Base-by-base conservation (phyloP, 2,888 invertebrate species). In the Allophyes oxyacanthae region DNA sequence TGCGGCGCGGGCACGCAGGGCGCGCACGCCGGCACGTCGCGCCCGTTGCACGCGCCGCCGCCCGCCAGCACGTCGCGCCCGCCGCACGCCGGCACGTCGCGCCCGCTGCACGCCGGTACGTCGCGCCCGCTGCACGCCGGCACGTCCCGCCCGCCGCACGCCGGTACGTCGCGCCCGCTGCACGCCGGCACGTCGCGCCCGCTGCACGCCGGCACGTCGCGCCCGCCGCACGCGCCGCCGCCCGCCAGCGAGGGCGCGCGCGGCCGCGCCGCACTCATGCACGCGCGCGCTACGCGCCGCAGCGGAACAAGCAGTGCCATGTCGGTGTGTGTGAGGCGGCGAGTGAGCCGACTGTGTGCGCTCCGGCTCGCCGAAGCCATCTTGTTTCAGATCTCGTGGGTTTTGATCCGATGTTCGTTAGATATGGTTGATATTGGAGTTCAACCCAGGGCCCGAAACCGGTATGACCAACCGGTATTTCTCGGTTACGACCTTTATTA, bases 251-350 rank as follows among this genome's bases (percentile, higher is more conserved):
- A 11, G 34, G 26, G 30, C 9, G 36, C 33, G 33, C 42, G 33
- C 26, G 34, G 49, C 14, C 28, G 10, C 10, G 28, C 28, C 28
- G 8, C 26, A 15, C 2, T 7, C 4, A 9, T 6, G 33, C 26
- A 10, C 38, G 32, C 20, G 34, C 52, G 36, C 28, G 53, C 15
- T 32, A 13, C 14, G 11, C 33, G 54, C 7, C 37, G 6, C 9
- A 45, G 13, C 0, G 14, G 25, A 0, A 41, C 4, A n/a, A 14
- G 32, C 11, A 61, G 49, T 7, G 54, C 67, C 64, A 67, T 65
- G 69, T 48, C 51, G 51, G 41, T 54, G 48, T 42, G 46, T 30
- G 28, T 48, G 34, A n/a, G 46, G 33, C 8, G 14, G 41, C 36
- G 15, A 6, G 5, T 6, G 9, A 10, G 40, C 26, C 28, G 28